Evolutionary conservation across 2,797 vertebrate genomes (phyloP).

Genomic region (Gymnoscopelus braueri): DNA sequence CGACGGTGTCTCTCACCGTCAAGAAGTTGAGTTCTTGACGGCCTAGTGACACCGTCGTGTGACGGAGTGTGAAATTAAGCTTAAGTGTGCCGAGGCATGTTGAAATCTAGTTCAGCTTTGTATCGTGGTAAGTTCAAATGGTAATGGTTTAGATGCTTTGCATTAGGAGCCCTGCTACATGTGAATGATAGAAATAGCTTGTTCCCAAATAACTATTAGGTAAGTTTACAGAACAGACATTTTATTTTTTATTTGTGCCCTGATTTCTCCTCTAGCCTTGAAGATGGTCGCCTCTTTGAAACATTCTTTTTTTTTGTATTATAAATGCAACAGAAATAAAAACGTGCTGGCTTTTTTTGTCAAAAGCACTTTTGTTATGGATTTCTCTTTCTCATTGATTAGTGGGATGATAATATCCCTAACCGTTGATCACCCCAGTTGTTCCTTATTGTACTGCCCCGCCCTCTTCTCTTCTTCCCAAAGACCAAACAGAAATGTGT

Average conservation of each 20-base stretch:
- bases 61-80: not conserved
- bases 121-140: conserved; percentile 22
- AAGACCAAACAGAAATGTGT: conserved; percentile 16
- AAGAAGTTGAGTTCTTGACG: too few relatives aligned
- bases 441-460: conserved; percentile 7
- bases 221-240: conserved; percentile 29
- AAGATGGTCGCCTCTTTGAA: conserved; percentile 59
- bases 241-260: conserved; percentile 44
- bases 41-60: not conserved
- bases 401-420: conserved; percentile 41
- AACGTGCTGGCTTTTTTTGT: conserved; percentile 61
- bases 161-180: conserved; percentile 33
- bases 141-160: conserved; percentile 2
- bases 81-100: conserved; percentile 10
- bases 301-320: conserved; percentile 63
- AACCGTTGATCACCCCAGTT: conserved; percentile 34
- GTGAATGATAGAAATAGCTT: conserved; percentile 47
- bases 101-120: conserved; percentile 31
- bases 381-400: conserved; percentile 69
- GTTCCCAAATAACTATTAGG: conserved; percentile 21
- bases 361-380: conserved; percentile 65
- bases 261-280: conserved; percentile 48
- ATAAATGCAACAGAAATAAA: conserved; percentile 75
- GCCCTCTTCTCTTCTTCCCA: not conserved
- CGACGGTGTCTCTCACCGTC: too few relatives aligned